These are phyloP conservation scores for Nezara viridula DNA, from an alignment of 2,888 invertebrate species.

Conservation along the genomic window DNA sequence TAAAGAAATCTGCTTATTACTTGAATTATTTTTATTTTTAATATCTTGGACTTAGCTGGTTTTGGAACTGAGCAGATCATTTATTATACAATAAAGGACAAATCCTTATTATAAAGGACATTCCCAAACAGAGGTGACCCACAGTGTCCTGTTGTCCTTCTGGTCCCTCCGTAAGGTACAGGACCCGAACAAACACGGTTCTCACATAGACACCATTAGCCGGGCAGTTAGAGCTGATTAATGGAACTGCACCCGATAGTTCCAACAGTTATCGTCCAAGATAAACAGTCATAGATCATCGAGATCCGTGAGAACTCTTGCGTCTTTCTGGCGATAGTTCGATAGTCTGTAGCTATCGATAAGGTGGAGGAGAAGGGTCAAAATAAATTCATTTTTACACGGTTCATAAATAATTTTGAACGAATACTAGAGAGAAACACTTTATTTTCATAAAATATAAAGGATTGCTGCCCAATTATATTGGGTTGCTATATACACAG, in stretches of 20 bases:
- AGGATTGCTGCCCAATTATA: too few relatives aligned
- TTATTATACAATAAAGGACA: not conserved
- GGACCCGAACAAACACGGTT: not conserved
- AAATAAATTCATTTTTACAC: too few relatives aligned
- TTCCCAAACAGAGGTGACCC: not conserved
- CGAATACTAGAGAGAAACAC: too few relatives aligned
- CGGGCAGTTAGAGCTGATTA: not conserved
- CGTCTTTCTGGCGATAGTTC: not conserved
- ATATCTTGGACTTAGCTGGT: too few relatives aligned
- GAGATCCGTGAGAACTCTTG: not conserved
- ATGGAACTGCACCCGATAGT: not conserved
- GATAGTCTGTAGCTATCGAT: too few relatives aligned
- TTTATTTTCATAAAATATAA: too few relatives aligned
- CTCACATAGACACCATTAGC: not conserved
- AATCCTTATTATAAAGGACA: not conserved
- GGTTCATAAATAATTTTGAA: too few relatives aligned
- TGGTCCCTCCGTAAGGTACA: not conserved
- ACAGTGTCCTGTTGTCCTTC: not conserved
- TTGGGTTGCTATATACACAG: too few relatives aligned
- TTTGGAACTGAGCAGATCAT: too few relatives aligned
- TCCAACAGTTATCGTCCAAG: not conserved
- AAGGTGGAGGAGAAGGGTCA: too few relatives aligned
- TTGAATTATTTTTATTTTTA: too few relatives aligned
- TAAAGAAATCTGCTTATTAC: too few relatives aligned
- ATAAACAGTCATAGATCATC: constrained; percentile 18